Evolutionary conservation across 2,888 invertebrate species (phyloP).

Genomic region (Drosophila siamana): DNA sequence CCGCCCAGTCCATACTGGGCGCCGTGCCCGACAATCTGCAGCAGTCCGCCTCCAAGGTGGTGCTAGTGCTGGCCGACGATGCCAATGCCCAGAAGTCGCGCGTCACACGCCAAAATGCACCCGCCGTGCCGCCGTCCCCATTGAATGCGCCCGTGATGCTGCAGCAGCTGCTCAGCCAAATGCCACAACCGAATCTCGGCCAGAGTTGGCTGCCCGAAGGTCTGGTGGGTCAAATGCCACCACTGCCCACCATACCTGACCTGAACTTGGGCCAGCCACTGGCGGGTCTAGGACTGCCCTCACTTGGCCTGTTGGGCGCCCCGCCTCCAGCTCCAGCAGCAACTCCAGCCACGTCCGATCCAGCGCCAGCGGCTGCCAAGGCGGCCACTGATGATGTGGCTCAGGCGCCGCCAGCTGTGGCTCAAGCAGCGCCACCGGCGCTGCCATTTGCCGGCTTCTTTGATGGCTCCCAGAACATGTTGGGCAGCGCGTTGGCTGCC

Average conservation of each 20-base stretch:
- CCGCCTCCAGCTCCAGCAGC: slow-evolving; percentile 27
- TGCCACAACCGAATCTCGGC: slow-evolving; percentile 28
- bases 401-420: neutral
- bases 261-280: slow-evolving; percentile 36
- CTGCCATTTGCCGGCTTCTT: slow-evolving; percentile 23
- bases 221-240: slow-evolving; percentile 33
- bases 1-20: slow-evolving; percentile 57
- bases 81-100: slow-evolving; percentile 53
- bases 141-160: slow-evolving; percentile 15
- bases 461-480: slow-evolving; percentile 48
- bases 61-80: slow-evolving; percentile 80
- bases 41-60: slow-evolving; percentile 73
- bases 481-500: slow-evolving; percentile 44
- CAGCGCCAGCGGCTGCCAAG: slow-evolving; percentile 4
- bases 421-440: neutral
- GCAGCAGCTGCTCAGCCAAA: slow-evolving; percentile 44
- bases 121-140: neutral
- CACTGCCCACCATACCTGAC: slow-evolving; percentile 25
- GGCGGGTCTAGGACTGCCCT: slow-evolving; percentile 14
- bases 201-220: slow-evolving; percentile 35
- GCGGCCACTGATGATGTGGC: neutral
- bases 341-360: slow-evolving; percentile 10
- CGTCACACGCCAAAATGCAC: slow-evolving; percentile 56
- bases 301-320: slow-evolving; percentile 46
- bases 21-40: slow-evolving; percentile 48